Evolutionary conservation across 2,888 invertebrate species (phyloP).

Genomic region (Agriotes lineatus): DNA sequence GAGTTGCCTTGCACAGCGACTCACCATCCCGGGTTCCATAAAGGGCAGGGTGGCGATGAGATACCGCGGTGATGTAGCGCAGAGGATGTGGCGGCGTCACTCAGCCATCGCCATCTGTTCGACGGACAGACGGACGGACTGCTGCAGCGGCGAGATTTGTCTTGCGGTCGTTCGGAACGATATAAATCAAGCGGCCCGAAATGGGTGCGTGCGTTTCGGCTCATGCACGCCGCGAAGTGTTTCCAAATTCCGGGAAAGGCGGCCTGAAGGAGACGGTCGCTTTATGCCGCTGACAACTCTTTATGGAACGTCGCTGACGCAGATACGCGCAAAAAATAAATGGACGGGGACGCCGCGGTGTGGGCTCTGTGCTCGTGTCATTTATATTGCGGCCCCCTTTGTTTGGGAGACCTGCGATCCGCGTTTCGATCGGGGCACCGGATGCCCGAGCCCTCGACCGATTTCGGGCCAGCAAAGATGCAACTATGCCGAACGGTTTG

Average conservation of each 20-base stretch:
- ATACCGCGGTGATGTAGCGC: constrained; percentile 16
- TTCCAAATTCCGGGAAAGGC: constrained; percentile 32
- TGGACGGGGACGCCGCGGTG: constrained; percentile 1
- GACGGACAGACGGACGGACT: constrained; percentile 31
- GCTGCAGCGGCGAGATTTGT: constrained; percentile 46
- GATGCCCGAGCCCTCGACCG: too few species aligned
- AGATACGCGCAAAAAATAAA: constrained; percentile 20
- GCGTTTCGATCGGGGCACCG: too few species aligned
- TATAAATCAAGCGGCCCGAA: constrained; percentile 44
- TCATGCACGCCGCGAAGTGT: constrained; percentile 31
- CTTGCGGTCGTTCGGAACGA: constrained; percentile 46
- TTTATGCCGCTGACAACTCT: constrained; percentile 20
- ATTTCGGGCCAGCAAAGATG: too few species aligned
- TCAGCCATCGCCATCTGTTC: constrained; percentile 49
- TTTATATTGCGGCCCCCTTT: background rate
- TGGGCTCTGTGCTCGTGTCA: background rate
- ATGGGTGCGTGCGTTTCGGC: constrained; percentile 39
- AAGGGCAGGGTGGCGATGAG: background rate
- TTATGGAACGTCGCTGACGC: constrained; percentile 1
- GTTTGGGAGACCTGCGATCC: too few species aligned
- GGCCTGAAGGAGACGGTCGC: background rate
- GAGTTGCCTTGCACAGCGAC: too few species aligned
- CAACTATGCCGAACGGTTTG: too few species aligned
- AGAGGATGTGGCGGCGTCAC: constrained; percentile 43
- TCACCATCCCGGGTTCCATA: too few species aligned